Conservation (phyloP, 2,888 invertebrate species). For the Eutolmus rufibarbis region DNA sequence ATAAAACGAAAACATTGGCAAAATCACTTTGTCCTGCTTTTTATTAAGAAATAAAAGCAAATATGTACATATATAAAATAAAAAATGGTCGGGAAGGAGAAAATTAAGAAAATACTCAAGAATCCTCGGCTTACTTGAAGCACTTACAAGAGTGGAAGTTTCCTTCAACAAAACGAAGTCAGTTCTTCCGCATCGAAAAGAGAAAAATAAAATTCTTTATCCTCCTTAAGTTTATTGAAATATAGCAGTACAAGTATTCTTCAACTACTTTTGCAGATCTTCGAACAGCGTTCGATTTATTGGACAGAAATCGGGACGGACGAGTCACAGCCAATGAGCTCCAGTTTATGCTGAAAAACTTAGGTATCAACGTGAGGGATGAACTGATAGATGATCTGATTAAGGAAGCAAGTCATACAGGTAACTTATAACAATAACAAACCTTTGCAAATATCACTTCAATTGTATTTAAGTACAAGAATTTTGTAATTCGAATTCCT, state of each 20-base stretch:
- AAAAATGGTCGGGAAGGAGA: not conserved
- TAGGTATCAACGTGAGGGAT: constrained; percentile 78
- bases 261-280: constrained; percentile 67
- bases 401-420: constrained; percentile 76
- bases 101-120: not conserved
- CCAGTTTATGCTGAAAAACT: constrained; percentile 79
- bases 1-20: not conserved
- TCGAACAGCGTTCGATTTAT: constrained; percentile 77
- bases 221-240: not conserved
- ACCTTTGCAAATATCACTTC: not conserved
- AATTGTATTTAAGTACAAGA: not conserved
- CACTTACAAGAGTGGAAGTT: not conserved
- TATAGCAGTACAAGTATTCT: not conserved
- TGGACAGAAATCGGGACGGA: constrained; percentile 81
- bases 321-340: constrained; percentile 77
- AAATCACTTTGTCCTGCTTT: not conserved
- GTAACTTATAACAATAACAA: constrained; percentile 60
- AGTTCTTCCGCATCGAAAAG: not conserved
- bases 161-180: not conserved
- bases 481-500: not conserved
- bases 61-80: no score
- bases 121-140: not conserved
- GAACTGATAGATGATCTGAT: constrained; percentile 77
- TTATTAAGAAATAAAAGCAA: not conserved
- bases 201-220: not conserved